phyloP scores from a whole-genome alignment of 2,113 vertebrate species.

The Ptilonorhynchus violaceus region DNA sequence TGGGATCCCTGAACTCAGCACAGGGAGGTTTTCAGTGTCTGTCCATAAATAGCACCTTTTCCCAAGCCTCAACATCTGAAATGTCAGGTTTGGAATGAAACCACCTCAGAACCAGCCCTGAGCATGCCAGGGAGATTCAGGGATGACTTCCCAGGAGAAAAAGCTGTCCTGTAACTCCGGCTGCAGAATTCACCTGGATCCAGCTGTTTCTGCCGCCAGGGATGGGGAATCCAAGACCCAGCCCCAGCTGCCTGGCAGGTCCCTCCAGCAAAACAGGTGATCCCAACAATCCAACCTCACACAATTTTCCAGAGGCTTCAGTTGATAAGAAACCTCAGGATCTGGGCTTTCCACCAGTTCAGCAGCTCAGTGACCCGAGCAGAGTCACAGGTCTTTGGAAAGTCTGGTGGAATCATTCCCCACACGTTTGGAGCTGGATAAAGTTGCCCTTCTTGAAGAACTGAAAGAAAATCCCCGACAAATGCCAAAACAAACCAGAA shows the following conservation, averaged over 20 bases:
- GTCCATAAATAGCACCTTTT: rapidly evolving
- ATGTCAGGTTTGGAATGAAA: background rate
- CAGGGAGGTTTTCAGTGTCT: background rate
- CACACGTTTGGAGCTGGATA: background rate
- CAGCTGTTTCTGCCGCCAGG: background rate
- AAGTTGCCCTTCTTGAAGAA: background rate
- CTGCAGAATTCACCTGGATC: background rate
- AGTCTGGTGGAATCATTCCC: background rate
- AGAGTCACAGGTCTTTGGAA: background rate
- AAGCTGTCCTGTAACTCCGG: background rate
- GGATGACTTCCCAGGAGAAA: background rate
- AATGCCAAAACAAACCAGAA: background rate
- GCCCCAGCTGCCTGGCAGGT: background rate
- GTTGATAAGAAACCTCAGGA: background rate
- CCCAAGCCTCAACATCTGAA: background rate
- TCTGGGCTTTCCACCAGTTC: background rate
- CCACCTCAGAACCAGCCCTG: background rate
- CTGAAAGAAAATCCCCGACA: background rate
- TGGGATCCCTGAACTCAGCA: background rate
- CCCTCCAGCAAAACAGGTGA: background rate
- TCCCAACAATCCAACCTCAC: background rate
- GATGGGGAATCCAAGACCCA: background rate
- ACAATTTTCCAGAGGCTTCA: background rate
- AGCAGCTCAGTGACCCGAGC: background rate
- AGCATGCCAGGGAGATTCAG: background rate